phyloP scores from a whole-genome alignment of 2,888 invertebrate genomes.

The Tachina grossa region DNA sequence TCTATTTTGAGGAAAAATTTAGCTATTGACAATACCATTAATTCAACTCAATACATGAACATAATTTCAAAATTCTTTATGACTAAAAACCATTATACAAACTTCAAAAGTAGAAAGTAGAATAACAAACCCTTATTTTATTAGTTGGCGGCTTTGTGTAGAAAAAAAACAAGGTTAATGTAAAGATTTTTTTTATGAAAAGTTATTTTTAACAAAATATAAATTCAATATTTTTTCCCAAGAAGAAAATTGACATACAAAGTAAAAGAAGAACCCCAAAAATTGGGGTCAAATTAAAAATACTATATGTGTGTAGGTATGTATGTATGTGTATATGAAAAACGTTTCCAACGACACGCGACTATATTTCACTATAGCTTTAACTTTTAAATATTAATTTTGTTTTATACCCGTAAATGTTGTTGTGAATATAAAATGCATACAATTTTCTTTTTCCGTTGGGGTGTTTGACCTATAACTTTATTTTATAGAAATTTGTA shows the following conservation, averaged over 20 bases:
- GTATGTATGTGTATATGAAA: neutral
- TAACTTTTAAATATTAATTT: slow-evolving; percentile 62
- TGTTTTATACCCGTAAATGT: slow-evolving; percentile 53
- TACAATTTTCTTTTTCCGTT: slow-evolving; percentile 46
- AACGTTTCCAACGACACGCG: slow-evolving; percentile 54
- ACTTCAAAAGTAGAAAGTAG: neutral
- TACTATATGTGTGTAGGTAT: neutral
- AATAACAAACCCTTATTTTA: neutral
- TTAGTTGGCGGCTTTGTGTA: neutral
- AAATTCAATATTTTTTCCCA: neutral
- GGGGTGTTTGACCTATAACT: slow-evolving; percentile 80
- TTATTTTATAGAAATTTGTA: slow-evolving; percentile 66
- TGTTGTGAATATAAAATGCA: slow-evolving; percentile 37
- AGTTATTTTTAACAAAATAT: slow-evolving; percentile 7
- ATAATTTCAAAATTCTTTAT: neutral
- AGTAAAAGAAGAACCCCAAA: slow-evolving; percentile 1
- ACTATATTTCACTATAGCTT: slow-evolving; percentile 35
- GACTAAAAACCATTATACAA: neutral
- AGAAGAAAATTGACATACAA: neutral
- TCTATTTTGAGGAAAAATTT: no score
- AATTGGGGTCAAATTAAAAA: slow-evolving; percentile 38
- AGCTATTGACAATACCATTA: no score
- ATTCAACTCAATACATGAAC: neutral
- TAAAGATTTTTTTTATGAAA: neutral
- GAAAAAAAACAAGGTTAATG: neutral